A percentile compares a stretch with the other conserved stretches of the same genome.
Conservation (phyloP, 2,888 invertebrate species). For the Drosophila pegasa region DNA sequence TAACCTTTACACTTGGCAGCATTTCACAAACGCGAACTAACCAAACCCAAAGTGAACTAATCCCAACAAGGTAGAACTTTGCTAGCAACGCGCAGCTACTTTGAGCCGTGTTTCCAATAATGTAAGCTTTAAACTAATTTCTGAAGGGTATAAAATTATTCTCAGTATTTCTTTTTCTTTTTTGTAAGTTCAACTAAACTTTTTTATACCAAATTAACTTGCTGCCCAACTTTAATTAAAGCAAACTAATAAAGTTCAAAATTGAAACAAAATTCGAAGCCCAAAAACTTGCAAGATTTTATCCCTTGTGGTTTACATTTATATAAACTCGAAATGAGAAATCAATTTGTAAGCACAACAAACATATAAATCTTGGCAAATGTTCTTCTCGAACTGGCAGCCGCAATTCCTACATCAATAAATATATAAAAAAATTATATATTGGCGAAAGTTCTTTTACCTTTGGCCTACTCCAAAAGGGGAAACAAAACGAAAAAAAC, state of each 20-base stretch:
- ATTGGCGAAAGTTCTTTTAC: slow-evolving; percentile 76
- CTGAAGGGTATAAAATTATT: neutral
- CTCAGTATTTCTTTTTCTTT: neutral
- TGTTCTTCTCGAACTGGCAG: slow-evolving; percentile 45
- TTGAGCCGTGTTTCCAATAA: slow-evolving; percentile 26
- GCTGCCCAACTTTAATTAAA: neutral
- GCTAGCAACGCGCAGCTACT: neutral
- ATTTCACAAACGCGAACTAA: slow-evolving; percentile 11
- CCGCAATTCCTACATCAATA: slow-evolving; percentile 2
- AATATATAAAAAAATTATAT: slow-evolving; percentile 9
- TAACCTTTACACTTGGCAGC: slow-evolving; percentile 18
- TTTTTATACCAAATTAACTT: neutral
- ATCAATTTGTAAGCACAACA: slow-evolving; percentile 4
- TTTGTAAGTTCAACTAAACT: neutral
- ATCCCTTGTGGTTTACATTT: neutral
- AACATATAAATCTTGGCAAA: neutral
- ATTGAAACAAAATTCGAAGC: neutral
- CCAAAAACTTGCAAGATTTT: neutral
- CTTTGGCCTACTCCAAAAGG: slow-evolving; percentile 71
- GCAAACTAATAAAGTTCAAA: neutral
- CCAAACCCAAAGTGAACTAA: slow-evolving; percentile 13
- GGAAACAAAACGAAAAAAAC: slow-evolving; percentile 22
- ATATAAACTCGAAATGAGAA: neutral
- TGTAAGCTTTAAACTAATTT: slow-evolving; percentile 28
- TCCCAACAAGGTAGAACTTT: slow-evolving; percentile 4